A percentile compares a stretch with the other conserved stretches of the same genome.
These are phyloP conservation scores for Megastigmus dorsalis DNA, from an alignment of 2,888 invertebrate genomes.

Conservation along the genomic window DNA sequence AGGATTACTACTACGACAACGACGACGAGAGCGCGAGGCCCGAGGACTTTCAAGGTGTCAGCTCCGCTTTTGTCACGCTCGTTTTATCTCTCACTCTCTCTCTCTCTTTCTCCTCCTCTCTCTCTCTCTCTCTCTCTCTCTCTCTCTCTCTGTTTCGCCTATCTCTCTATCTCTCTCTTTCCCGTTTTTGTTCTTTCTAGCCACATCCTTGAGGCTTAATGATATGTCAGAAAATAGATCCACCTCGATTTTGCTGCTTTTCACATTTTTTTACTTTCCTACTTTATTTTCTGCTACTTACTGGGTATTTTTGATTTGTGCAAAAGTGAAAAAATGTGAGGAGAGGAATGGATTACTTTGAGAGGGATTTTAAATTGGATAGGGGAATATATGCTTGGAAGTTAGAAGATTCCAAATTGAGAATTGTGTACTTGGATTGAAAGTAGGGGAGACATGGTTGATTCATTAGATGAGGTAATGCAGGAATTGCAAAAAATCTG, in stretches of 20 bases:
- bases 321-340: too few species aligned
- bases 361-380: too few species aligned
- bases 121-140: not conserved
- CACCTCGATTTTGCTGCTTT: conserved; percentile 1
- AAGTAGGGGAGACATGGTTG: not conserved
- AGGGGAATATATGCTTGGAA: not conserved
- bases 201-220: conserved; percentile 41
- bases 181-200: too few species aligned
- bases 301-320: too few species aligned
- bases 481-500: conserved; percentile 21
- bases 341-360: too few species aligned
- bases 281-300: too few species aligned
- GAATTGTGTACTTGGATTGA: not conserved
- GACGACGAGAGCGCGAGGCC: not conserved
- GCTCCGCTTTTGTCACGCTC: too few species aligned
- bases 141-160: not conserved
- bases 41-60: conserved; percentile 25
- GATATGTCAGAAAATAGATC: conserved; percentile 39
- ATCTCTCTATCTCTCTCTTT: not conserved
- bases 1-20: not conserved
- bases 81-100: not conserved
- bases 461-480: conserved; percentile 17
- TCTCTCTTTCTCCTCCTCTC: not conserved
- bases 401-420: conserved; percentile 1
- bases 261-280: too few species aligned